Evolutionary conservation across 2,888 invertebrate species (phyloP).

Genomic region (Rhamnusium bicolor): DNA sequence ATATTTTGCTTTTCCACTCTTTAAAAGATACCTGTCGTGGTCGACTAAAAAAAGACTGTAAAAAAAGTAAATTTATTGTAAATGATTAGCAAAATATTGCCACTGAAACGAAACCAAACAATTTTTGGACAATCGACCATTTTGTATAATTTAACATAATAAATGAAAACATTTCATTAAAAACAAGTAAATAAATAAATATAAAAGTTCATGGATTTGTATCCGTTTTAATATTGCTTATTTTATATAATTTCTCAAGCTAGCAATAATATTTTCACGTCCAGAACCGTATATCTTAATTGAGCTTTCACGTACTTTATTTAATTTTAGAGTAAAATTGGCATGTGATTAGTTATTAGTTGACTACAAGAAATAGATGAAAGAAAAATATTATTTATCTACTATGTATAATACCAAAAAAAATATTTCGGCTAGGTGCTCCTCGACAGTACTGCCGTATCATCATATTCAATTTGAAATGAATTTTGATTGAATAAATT

Average conservation of each 20-base stretch:
- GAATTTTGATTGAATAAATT: too few species aligned
- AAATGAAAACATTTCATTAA: neutral
- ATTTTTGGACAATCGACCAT: conserved; percentile 1
- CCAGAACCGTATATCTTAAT: neutral
- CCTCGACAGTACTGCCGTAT: too few species aligned
- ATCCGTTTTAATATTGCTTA: neutral
- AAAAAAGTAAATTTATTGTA: neutral
- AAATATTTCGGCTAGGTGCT: too few species aligned
- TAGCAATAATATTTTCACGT: conserved; percentile 4
- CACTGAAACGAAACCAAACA: neutral
- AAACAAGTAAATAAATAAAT: conserved; percentile 7
- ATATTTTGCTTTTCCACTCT: neutral
- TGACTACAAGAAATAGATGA: too few species aligned
- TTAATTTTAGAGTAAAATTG: neutral
- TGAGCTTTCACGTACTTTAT: neutral
- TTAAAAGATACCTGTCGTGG: neutral
- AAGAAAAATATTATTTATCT: too few species aligned
- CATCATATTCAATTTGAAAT: too few species aligned
- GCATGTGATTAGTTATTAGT: too few species aligned
- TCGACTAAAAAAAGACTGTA: conserved; percentile 11
- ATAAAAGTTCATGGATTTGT: neutral
- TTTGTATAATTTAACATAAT: conserved; percentile 1
- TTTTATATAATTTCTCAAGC: neutral
- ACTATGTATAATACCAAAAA: too few species aligned
- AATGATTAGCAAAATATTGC: neutral